Evolutionary conservation across 2,888 invertebrate species (phyloP).

Genomic region (Dioctria linearis): DNA sequence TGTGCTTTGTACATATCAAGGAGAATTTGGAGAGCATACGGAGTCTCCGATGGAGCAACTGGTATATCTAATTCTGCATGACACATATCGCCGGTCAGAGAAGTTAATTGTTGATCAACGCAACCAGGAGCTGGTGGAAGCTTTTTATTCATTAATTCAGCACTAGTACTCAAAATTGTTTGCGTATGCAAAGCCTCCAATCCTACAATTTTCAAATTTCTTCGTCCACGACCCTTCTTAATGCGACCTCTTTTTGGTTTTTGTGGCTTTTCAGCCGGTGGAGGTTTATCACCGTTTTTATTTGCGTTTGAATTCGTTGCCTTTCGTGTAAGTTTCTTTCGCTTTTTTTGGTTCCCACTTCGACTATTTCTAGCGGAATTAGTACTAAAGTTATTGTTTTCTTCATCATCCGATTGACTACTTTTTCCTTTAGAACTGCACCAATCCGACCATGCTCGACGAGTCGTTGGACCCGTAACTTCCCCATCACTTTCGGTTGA

Average conservation of each 20-base stretch:
- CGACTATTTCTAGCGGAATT: conserved; percentile 62
- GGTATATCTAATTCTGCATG: conserved; percentile 90
- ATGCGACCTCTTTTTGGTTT: conserved; percentile 73
- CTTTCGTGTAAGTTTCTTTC: conserved; percentile 70
- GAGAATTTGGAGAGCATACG: conserved; percentile 89
- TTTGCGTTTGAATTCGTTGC: conserved; percentile 66
- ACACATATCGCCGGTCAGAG: conserved; percentile 79
- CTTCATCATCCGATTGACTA: conserved; percentile 77
- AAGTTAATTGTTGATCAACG: conserved; percentile 90
- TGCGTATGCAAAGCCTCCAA: conserved; percentile 91
- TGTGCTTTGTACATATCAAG: conserved; percentile 89
- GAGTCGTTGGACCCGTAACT: conserved; percentile 78
- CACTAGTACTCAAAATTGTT: conserved; percentile 88
- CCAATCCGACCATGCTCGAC: conserved; percentile 84
- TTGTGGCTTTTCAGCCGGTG: conserved; percentile 57
- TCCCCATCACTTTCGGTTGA: conserved; percentile 68
- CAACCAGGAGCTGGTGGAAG: conserved; percentile 92
- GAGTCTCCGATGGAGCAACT: conserved; percentile 82
- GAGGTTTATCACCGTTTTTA: conserved; percentile 61
- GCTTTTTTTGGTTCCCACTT: conserved; percentile 66
- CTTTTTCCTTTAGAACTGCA: conserved; percentile 76
- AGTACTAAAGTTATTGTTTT: conserved; percentile 69
- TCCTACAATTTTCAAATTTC: conserved; percentile 85
- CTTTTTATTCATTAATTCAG: conserved; percentile 80
- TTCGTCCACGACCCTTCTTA: conserved; percentile 78